phyloP scores from a whole-genome alignment of 2,888 invertebrate species.

The Apamea monoglypha region DNA sequence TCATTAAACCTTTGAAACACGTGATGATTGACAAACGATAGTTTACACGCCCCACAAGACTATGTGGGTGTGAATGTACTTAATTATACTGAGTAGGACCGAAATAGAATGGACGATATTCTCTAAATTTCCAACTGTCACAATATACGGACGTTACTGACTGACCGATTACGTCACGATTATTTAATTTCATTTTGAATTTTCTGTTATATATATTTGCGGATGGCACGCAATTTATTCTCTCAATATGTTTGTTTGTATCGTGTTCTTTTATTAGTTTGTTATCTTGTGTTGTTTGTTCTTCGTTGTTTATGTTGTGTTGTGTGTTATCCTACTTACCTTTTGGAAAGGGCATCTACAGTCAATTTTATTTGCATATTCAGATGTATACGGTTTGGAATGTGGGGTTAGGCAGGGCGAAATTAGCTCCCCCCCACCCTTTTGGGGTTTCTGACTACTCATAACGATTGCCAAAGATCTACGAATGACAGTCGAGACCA shows the following conservation, averaged over 20 bases:
- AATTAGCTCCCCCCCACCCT: too few relatives aligned
- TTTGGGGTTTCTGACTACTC: too few relatives aligned
- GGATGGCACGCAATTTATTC: background rate
- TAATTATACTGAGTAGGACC: conserved; percentile 1
- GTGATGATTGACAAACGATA: background rate
- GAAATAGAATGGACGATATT: conserved; percentile 37
- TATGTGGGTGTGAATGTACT: conserved; percentile 13
- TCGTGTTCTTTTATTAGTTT: too few relatives aligned
- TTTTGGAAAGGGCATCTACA: background rate
- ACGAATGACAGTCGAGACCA: background rate
- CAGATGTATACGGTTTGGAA: too few relatives aligned
- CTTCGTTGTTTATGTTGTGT: background rate
- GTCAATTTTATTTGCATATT: background rate
- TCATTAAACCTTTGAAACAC: conserved; percentile 21
- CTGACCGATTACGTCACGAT: background rate
- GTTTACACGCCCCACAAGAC: conserved; percentile 6
- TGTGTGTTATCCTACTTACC: background rate
- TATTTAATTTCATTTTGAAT: background rate
- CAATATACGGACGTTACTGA: background rate
- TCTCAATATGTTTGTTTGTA: background rate
- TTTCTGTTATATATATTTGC: background rate
- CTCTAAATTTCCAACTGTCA: conserved; percentile 23
- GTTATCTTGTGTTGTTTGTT: background rate
- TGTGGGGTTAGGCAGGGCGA: too few relatives aligned
- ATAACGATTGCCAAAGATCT: background rate